phyloP scores from a whole-genome alignment of 2,113 vertebrate species.

The Microtus ochrogaster region DNA sequence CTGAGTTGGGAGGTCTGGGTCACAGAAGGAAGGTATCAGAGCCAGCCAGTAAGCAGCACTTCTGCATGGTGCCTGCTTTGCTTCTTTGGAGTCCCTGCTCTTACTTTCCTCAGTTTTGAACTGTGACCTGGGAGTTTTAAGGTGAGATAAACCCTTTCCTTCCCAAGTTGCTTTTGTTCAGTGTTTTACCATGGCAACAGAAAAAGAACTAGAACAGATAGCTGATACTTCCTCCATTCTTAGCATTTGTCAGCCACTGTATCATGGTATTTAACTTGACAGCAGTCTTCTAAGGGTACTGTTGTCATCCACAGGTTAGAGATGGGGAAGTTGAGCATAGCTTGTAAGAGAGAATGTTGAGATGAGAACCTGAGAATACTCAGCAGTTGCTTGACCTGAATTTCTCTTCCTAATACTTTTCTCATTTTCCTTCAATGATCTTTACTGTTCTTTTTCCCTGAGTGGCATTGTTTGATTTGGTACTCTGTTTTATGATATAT shows the following conservation, averaged over 20 bases:
- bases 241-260: background rate
- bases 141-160: background rate
- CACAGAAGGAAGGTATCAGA: background rate
- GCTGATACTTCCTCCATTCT: background rate
- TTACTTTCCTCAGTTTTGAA: background rate
- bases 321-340: background rate
- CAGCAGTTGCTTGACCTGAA: background rate
- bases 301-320: background rate
- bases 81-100: background rate
- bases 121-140: background rate
- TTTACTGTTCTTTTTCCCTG: slow-evolving; percentile 35
- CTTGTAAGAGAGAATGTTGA: background rate
- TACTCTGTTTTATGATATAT: background rate
- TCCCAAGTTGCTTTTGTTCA: background rate
- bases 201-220: background rate
- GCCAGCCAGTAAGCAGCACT: background rate
- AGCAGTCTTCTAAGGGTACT: background rate
- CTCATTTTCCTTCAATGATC: slow-evolving; percentile 8
- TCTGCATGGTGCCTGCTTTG: background rate
- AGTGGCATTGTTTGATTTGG: background rate
- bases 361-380: background rate
- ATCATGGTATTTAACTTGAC: background rate
- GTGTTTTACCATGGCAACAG: background rate
- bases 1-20: background rate
- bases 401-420: slow-evolving; percentile 8